phyloP scores from a whole-genome alignment of 2,113 vertebrate species.

The Mustela lutreola region DNA sequence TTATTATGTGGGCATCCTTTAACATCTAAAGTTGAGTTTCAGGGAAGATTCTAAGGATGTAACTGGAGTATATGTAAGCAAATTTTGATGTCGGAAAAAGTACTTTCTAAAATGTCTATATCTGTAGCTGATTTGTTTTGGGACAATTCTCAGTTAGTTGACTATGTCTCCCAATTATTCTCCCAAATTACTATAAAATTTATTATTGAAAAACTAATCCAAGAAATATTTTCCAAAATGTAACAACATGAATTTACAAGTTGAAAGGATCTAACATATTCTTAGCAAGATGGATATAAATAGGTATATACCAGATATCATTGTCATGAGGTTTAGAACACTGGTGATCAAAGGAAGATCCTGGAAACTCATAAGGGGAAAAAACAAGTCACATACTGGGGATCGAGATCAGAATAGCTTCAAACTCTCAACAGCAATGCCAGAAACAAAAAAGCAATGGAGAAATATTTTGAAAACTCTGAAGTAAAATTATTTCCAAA shows the following conservation, averaged over 20 bases:
- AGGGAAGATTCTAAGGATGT: neutral
- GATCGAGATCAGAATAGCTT: neutral
- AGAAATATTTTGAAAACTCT: neutral
- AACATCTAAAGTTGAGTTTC: neutral
- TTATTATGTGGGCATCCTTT: neutral
- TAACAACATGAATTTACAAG: neutral
- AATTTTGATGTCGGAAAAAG: neutral
- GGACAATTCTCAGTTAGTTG: neutral
- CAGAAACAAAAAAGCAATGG: neutral
- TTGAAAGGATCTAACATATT: neutral
- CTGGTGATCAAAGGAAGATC: neutral
- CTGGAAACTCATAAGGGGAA: neutral
- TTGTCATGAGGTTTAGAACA: neutral
- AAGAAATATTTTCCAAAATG: neutral
- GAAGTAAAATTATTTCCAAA: neutral
- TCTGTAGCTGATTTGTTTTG: neutral
- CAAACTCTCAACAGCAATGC: neutral
- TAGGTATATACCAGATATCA: neutral
- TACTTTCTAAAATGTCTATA: constrained; percentile 1
- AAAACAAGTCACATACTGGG: neutral
- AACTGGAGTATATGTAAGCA: neutral
- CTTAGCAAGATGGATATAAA: neutral
- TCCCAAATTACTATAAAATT: neutral
- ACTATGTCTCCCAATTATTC: neutral
- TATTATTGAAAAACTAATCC: constrained; percentile 32